Percentiles rank a stretch among this genome's conserved stretches.
Conservation (phyloP, 2,113 vertebrate species). For the Strix aluco region DNA sequence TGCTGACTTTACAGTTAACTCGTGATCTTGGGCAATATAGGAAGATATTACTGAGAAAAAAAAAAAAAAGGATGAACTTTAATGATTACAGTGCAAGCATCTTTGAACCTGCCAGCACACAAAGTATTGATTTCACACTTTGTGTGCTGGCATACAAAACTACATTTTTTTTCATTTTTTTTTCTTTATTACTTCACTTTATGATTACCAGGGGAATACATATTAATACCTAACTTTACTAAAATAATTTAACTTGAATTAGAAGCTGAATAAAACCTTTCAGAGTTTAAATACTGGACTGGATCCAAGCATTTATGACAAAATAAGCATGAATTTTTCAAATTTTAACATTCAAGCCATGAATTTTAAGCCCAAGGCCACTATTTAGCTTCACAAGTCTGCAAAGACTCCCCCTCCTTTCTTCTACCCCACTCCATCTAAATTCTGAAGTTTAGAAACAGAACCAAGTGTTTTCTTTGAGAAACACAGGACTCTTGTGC, state of each 20-base stretch:
- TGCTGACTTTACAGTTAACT: neutral
- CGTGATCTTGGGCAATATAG: neutral
- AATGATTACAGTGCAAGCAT: neutral
- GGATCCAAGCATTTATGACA: neutral
- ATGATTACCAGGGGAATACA: neutral
- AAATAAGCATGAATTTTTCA: neutral
- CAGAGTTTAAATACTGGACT: neutral
- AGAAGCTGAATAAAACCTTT: neutral
- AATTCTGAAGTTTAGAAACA: neutral
- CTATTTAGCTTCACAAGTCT: neutral
- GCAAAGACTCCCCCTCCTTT: neutral
- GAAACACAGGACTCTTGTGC: neutral
- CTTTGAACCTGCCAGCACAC: neutral
- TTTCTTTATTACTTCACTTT: neutral
- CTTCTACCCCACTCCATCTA: neutral
- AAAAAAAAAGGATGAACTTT: accelerated
- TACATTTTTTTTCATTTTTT: too few relatives aligned
- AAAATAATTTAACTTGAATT: neutral
- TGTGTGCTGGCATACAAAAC: neutral
- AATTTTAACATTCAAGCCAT: neutral
- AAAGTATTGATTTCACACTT: neutral
- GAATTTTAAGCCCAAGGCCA: neutral
- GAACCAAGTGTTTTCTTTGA: neutral
- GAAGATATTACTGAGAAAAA: neutral
- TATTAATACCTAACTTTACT: neutral